A percentile compares a stretch with the other conserved stretches of the same genome.
Conservation (phyloP, 2,113 vertebrate species). For the Ictidomys tridecemlineatus region DNA sequence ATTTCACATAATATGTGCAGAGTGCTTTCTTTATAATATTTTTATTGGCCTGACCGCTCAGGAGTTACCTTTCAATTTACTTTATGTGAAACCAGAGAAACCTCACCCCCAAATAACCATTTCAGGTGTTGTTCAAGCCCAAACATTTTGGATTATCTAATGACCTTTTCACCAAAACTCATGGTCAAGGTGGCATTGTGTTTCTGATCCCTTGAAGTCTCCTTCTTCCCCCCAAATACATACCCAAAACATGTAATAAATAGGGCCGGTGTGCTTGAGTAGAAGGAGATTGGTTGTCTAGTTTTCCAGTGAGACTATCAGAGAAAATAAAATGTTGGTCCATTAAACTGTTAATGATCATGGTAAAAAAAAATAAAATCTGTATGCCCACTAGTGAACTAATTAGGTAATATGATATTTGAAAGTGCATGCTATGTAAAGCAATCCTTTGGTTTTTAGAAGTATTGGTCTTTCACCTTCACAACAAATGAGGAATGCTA, state of each 20-base stretch:
- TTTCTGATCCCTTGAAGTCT: not conserved
- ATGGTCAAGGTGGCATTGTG: not conserved
- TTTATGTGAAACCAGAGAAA: slow-evolving; percentile 80
- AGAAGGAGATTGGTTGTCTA: not conserved
- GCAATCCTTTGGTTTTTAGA: not conserved
- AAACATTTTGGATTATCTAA: not conserved
- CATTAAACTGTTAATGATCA: not conserved
- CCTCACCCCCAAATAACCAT: slow-evolving; percentile 62
- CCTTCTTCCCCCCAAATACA: rapidly evolving
- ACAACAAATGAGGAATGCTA: not conserved
- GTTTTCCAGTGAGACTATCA: not conserved
- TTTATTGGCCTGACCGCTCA: slow-evolving; percentile 73
- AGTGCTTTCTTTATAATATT: slow-evolving; percentile 72
- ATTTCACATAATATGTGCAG: slow-evolving; percentile 66
- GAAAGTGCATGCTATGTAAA: not conserved
- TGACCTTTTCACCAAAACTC: not conserved
- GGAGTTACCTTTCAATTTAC: slow-evolving; percentile 72
- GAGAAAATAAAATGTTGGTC: not conserved
- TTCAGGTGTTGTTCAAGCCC: slow-evolving; percentile 54
- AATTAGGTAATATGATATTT: not conserved
- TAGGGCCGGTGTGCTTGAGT: not conserved
- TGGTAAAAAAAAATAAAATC: not conserved
- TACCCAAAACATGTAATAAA: not conserved
- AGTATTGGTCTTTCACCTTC: not conserved
- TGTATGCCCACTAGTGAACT: not conserved